Percentiles rank a stretch among this genome's conserved stretches.
Conservation (phyloP, 2,113 vertebrate genomes). For the Forbesichthys papilliferus region DNA sequence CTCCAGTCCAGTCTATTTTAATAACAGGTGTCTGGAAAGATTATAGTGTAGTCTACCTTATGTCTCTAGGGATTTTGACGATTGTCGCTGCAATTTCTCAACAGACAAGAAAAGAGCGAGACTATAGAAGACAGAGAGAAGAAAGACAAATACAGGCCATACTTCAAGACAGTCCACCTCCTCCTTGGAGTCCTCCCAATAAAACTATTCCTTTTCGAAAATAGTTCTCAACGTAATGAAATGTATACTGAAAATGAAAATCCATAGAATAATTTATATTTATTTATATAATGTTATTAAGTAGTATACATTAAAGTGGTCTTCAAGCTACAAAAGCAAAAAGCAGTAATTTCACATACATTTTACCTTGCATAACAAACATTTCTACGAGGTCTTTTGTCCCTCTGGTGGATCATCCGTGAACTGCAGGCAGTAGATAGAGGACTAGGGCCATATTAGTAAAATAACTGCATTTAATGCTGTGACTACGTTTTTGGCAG, state of each 20-base stretch:
- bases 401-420: no score
- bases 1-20: not conserved
- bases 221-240: constrained; percentile 49
- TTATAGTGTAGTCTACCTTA: not conserved
- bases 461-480: no score
- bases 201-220: constrained; percentile 80
- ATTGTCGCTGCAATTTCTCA: constrained; percentile 3
- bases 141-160: constrained; percentile 74
- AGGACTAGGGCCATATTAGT: no score
- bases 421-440: no score
- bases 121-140: constrained; percentile 76
- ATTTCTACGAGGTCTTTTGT: no score
- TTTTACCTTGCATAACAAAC: no score
- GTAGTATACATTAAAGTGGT: not conserved
- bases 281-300: not conserved
- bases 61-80: not conserved
- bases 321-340: not conserved
- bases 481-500: no score
- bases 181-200: constrained; percentile 90
- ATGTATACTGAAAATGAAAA: no score
- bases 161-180: constrained; percentile 67
- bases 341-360: constrained; percentile 18
- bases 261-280: not conserved
- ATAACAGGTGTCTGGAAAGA: not conserved
- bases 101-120: constrained; percentile 84